Base-by-base conservation (phyloP, 2,888 invertebrate genomes). In the Dryomyza anilis region DNA sequence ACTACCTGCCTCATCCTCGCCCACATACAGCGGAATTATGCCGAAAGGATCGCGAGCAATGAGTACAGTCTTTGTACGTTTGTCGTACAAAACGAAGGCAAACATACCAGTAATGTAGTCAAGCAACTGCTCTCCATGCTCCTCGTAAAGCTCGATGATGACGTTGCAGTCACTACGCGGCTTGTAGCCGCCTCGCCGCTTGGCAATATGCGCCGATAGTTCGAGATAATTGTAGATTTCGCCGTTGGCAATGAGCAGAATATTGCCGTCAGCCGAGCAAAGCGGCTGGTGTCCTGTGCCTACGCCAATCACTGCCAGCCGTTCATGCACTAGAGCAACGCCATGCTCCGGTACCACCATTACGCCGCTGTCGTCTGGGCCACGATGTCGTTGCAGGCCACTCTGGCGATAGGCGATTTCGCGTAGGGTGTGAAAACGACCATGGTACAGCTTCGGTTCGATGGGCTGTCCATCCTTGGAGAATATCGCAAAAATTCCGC, bases 191-290 rank as follows among this genome's bases (percentile, higher is more conserved):
- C 73, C 70, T 14, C 78, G 75, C 29, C 74, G 73, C 66, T 79
- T 76, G 1, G 80, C 78, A 55, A 83, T 80, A 66, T 78, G 76
- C 0, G 74, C 72, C 1, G 82, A 67, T n/a, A 73, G 72, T 36
- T 83, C 80, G 56, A 79, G 67, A 66, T 82, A 83, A 65, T 83
- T 83, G 70, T 83, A 83, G 56, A 83, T 83, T 67, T 83, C 83
- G 1, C 82, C 83, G 66, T 83, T 83, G 50, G 82, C 83, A 53
- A 82, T 76, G 33, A 83, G 65, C 14, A 79, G 52, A 10, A 83
- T 50, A 30, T 76, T 74, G 8, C 72, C 78, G 58, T 81, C 76
- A 8, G 74, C 71, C 0, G 81, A 82, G 50, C 70, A 70, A 2
- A 83, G 70, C 0, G 83, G 83, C 64, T 83, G 83, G 61, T 83